Conservation (phyloP, 2,797 vertebrate species). For the Cossypha dichroa region DNA sequence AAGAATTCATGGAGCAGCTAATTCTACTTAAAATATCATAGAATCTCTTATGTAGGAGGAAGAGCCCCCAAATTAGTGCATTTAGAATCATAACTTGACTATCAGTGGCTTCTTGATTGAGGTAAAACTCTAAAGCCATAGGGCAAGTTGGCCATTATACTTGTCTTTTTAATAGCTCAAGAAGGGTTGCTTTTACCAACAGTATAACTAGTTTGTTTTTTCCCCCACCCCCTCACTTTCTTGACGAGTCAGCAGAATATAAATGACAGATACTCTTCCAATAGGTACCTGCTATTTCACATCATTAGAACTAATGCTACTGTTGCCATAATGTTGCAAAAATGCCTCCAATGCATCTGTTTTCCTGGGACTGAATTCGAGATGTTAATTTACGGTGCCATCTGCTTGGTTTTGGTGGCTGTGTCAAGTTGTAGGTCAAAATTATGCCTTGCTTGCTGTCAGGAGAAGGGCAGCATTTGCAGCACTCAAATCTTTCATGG, state of each 20-base stretch:
- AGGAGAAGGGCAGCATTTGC: background rate
- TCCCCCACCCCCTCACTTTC: fast-evolving
- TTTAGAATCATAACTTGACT: background rate
- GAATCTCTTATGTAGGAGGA: background rate
- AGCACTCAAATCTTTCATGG: background rate
- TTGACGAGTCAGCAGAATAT: background rate
- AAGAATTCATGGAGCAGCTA: background rate
- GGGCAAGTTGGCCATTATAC: background rate
- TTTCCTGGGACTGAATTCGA: constrained; percentile 49
- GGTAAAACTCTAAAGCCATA: background rate
- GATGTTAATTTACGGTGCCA: constrained; percentile 52
- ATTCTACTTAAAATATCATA: background rate
- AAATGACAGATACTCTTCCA: background rate
- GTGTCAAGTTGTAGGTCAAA: constrained; percentile 37
- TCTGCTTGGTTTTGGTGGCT: constrained; percentile 40
- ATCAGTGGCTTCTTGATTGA: background rate
- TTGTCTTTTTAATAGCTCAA: background rate
- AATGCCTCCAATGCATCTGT: background rate
- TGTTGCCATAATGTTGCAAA: background rate
- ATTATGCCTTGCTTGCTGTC: background rate
- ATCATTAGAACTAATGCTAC: background rate
- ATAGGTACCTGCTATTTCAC: background rate
- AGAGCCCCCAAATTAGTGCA: background rate
- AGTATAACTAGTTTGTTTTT: background rate
- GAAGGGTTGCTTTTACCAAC: background rate